Base-by-base conservation (phyloP, 1,140 invertebrate species). In the Leptinotarsa defecta region DNA sequence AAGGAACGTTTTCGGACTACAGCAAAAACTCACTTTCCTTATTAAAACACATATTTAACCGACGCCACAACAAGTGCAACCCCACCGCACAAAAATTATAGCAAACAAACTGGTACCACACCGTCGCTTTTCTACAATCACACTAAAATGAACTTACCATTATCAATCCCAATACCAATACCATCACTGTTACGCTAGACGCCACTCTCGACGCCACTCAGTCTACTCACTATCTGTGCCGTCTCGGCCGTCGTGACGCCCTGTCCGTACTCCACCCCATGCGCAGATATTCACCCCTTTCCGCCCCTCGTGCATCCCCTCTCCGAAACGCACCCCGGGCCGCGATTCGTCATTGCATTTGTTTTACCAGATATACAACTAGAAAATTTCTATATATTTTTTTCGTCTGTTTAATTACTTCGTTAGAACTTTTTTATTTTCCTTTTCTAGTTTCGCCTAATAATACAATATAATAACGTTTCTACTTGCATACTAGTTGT, bases 171-270 rank as follows among this genome's bases (percentile, higher is more conserved):
- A 76, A 48, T 57, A 68, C 62, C 62, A 76, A 65, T 65, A 76
- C 68, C 76, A 76, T 71, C 77, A 79, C 72, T 74, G 68, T 76
- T 76, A 79, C 75, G 79, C 67, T 79, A 82, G 87, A 88, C 81
- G 64, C 20, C 64, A 65, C 20, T 65, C 85, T 86, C 86, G 70
- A 85, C 88, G 81, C 87, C 88, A 76, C 87, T 86, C 75, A 88
- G 88, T 85, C 87, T 88, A 72, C 86, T 87, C 76, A 87, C 83
- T 81, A 80, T 84, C 83, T 84, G 82, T 78, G 77, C 78, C 83
- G 83, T 79, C 87, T 87, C 87, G 87, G 27, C 86, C 87, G 78
- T 85, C 87, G 73, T 79, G 86, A 83, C 88, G 88, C 81, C 86
- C 88, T 78, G 88, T 86, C 84, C 89, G 68, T 75, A 74, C 75